Percentiles rank a stretch among this genome's conserved stretches.
Evolutionary conservation across 2,888 invertebrate species (phyloP).

Genomic region (Ochlodes sylvanus): DNA sequence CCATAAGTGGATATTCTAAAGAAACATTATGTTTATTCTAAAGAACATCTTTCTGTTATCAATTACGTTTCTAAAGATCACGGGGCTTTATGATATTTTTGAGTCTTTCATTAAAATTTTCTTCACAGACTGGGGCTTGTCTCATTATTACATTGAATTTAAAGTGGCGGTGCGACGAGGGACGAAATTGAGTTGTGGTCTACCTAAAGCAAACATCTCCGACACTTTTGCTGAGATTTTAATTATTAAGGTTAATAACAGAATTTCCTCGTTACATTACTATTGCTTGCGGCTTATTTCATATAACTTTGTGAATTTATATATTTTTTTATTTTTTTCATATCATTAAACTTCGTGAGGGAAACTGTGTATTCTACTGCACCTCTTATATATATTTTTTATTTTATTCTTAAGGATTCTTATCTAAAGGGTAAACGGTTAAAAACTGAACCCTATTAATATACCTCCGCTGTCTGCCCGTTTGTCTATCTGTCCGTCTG

Average conservation of each 20-base stretch:
- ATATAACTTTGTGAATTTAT: not conserved
- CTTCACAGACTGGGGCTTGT: slow-evolving; percentile 67
- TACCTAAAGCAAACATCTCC: slow-evolving; percentile 53
- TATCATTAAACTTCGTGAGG: not conserved
- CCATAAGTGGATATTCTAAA: slow-evolving; percentile 18
- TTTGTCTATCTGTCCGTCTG: too few species aligned
- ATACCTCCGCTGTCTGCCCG: too few species aligned
- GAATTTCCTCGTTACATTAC: slow-evolving; percentile 21
- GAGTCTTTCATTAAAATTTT: slow-evolving; percentile 73
- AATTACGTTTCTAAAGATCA: slow-evolving; percentile 70
- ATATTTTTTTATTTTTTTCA: not conserved
- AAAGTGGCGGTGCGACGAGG: slow-evolving; percentile 62
- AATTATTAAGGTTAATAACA: slow-evolving; percentile 47
- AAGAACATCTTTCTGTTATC: slow-evolving; percentile 46
- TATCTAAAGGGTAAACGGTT: too few species aligned
- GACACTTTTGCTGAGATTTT: slow-evolving; percentile 42
- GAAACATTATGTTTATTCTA: slow-evolving; percentile 30
- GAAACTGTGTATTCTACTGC: not conserved
- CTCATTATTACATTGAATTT: slow-evolving; percentile 74
- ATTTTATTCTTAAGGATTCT: too few species aligned
- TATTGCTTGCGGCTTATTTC: slow-evolving; percentile 14
- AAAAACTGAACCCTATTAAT: too few species aligned
- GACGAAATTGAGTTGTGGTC: slow-evolving; percentile 58
- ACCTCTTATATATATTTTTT: too few species aligned
- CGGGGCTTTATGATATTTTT: slow-evolving; percentile 68